These are phyloP conservation scores for Microctenopoma lineatum DNA, from an alignment of 2,797 vertebrate genomes.

Conservation along the genomic window DNA sequence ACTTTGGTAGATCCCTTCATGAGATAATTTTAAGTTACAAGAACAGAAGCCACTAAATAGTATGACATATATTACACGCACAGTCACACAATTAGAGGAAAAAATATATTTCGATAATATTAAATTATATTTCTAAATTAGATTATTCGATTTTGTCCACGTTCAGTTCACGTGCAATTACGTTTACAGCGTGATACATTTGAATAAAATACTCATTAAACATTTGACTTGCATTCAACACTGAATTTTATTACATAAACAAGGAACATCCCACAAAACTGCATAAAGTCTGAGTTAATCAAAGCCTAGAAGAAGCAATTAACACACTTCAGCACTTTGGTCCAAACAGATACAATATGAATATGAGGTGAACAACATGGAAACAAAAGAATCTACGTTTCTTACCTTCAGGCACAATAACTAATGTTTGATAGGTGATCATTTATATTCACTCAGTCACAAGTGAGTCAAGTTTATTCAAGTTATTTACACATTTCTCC, in stretches of 20 bases:
- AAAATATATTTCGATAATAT: no score
- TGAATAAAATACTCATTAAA: not conserved
- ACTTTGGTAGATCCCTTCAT: no score
- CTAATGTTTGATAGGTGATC: constrained; percentile 18
- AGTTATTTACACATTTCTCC: not conserved
- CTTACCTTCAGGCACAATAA: constrained; percentile 21
- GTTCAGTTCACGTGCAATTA: not conserved
- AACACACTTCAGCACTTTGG: constrained; percentile 21
- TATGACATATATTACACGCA: not conserved
- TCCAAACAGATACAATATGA: constrained; percentile 27
- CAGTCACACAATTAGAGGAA: not conserved
- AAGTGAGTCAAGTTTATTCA: constrained; percentile 2
- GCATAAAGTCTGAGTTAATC: constrained; percentile 27
- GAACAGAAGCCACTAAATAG: not conserved
- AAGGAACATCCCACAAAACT: constrained; percentile 4
- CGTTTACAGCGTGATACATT: constrained; percentile 5
- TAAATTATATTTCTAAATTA: no score
- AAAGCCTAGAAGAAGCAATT: constrained; percentile 16
- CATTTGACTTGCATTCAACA: constrained; percentile 1
- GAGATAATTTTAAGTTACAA: not conserved
- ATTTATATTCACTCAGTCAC: constrained; percentile 20
- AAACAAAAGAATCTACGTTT: not conserved
- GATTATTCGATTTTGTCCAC: not conserved
- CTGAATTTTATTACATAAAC: constrained; percentile 16
- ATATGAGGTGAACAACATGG: not conserved